Conservation (phyloP, 2,888 invertebrate species). For the Proisotoma minuta region DNA sequence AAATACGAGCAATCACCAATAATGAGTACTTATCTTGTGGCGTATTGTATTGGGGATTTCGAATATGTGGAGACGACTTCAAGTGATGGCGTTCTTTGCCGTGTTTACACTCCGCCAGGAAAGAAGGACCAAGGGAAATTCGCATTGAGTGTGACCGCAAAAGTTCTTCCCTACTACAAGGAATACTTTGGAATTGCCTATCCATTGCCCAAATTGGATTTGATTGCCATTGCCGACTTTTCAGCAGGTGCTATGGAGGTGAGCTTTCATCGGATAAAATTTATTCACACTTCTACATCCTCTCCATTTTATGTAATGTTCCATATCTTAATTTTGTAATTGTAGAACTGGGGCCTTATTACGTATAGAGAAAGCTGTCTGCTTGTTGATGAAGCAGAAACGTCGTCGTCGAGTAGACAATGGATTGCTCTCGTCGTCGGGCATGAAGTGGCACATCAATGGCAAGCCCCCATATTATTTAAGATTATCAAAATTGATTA, state of each 20-base stretch:
- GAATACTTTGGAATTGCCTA: conserved; percentile 92
- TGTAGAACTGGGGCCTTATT: conserved; percentile 94
- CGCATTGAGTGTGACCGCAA: conserved; percentile 85
- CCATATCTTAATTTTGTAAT: no score
- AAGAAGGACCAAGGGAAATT: conserved; percentile 88
- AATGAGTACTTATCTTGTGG: conserved; percentile 79
- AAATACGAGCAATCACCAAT: conserved; percentile 75
- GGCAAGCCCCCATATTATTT: background rate
- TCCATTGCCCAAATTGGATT: conserved; percentile 91
- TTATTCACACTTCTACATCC: no score
- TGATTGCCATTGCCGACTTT: conserved; percentile 94
- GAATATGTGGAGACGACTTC: conserved; percentile 84
- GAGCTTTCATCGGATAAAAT: no score
- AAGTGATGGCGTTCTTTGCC: conserved; percentile 72
- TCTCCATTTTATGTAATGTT: no score
- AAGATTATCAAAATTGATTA: conserved; percentile 29
- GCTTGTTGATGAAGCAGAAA: conserved; percentile 82
- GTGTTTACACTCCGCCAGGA: conserved; percentile 81
- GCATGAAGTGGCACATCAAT: conserved; percentile 56
- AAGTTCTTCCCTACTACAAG: conserved; percentile 88
- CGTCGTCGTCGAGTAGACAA: conserved; percentile 76
- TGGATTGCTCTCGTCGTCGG: conserved; percentile 82
- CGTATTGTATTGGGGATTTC: conserved; percentile 90
- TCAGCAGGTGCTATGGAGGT: conserved; percentile 68
- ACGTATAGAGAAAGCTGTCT: conserved; percentile 90